These are phyloP conservation scores for Lamprologus ornatipinnis DNA, from an alignment of 2,113 vertebrate species.

Conservation along the genomic window DNA sequence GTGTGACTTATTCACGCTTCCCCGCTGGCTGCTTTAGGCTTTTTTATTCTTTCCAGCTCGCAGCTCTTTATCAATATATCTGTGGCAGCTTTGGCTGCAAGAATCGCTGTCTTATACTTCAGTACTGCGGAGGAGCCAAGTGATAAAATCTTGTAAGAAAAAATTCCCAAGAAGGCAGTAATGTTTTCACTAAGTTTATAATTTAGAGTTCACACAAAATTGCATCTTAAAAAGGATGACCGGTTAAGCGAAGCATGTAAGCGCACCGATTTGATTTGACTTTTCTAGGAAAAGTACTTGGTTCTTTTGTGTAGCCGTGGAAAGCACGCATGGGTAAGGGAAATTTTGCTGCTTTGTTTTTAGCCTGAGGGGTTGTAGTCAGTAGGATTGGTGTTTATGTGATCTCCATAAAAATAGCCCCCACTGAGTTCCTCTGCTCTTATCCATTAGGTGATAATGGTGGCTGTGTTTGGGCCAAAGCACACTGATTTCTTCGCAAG, in stretches of 20 bases:
- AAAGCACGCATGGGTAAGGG: background rate
- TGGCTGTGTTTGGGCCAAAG: conserved; percentile 67
- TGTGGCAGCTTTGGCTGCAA: background rate
- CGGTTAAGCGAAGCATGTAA: background rate
- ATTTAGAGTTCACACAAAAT: background rate
- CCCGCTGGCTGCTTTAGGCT: background rate
- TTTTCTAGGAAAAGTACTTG: background rate
- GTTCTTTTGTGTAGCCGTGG: background rate
- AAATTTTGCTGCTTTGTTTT: conserved; percentile 19
- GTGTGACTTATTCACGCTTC: conserved; percentile 3
- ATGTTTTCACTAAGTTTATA: background rate
- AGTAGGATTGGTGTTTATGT: conserved; percentile 37
- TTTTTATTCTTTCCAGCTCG: background rate
- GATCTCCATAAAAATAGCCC: conserved; percentile 68
- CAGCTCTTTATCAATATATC: background rate
- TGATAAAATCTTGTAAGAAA: background rate
- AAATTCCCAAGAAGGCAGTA: background rate
- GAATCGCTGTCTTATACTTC: background rate
- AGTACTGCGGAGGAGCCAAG: background rate
- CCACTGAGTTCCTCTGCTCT: conserved; percentile 53
- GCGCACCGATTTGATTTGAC: background rate
- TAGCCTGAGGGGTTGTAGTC: conserved; percentile 34
- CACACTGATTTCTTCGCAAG: conserved; percentile 56
- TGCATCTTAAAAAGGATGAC: background rate
- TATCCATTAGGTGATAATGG: conserved; percentile 66